These are phyloP conservation scores for Chymomyza caudatula DNA, from an alignment of 2,888 invertebrate species.

Conservation along the genomic window DNA sequence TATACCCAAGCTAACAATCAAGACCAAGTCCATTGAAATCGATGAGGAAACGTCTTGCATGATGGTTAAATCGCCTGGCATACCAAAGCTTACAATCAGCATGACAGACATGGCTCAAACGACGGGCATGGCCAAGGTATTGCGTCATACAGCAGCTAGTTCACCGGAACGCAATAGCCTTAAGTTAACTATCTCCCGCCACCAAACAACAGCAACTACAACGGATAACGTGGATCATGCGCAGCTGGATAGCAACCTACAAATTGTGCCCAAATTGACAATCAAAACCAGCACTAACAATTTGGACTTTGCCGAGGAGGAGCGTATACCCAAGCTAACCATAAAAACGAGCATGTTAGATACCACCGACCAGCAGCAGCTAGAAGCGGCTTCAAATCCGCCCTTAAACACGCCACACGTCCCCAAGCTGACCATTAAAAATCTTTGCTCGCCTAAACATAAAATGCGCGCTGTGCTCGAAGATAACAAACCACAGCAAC, in stretches of 20 bases:
- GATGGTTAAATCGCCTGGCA: slow-evolving; percentile 20
- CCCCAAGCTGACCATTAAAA: slow-evolving; percentile 77
- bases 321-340: slow-evolving; percentile 69
- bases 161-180: slow-evolving; percentile 59
- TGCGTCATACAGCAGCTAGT: slow-evolving; percentile 63
- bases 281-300: slow-evolving; percentile 58
- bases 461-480: slow-evolving; percentile 80
- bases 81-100: slow-evolving; percentile 52
- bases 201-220: slow-evolving; percentile 50
- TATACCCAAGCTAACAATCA: slow-evolving; percentile 76
- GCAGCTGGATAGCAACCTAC: not conserved
- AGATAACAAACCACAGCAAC: slow-evolving; percentile 39
- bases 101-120: slow-evolving; percentile 18
- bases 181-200: slow-evolving; percentile 76
- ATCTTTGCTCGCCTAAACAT: slow-evolving; percentile 77
- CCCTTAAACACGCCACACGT: slow-evolving; percentile 42
- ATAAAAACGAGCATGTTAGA: slow-evolving; percentile 52
- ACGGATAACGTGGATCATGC: slow-evolving; percentile 6
- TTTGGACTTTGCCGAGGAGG: slow-evolving; percentile 21
- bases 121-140: slow-evolving; percentile 9
- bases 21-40: slow-evolving; percentile 74
- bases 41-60: slow-evolving; percentile 51
- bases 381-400: not conserved
- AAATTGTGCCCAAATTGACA: slow-evolving; percentile 66
- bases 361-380: slow-evolving; percentile 31